Percentiles rank a stretch among this genome's conserved stretches.
Conservation (phyloP, 2,888 invertebrate species). For the Apamea sordens region DNA sequence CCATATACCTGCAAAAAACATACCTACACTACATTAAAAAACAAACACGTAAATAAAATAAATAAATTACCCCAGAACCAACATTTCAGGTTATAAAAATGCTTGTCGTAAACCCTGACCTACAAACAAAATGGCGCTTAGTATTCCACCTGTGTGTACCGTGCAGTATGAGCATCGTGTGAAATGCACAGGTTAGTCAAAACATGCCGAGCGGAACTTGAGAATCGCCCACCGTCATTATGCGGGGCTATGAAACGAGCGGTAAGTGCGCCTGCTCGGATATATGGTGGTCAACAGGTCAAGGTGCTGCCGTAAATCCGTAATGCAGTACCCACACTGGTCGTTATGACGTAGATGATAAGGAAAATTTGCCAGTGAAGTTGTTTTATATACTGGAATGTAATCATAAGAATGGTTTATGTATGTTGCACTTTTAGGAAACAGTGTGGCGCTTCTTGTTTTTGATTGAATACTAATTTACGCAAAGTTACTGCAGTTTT, state of each 20-base stretch:
- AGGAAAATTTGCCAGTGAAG: not conserved
- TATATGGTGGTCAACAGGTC: too few species aligned
- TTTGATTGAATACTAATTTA: not conserved
- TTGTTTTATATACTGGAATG: not conserved
- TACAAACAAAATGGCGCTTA: slow-evolving; percentile 68
- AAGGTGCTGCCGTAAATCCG: not conserved
- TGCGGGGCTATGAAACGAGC: slow-evolving; percentile 60
- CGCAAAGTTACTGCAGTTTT: not conserved
- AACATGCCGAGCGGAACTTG: slow-evolving; percentile 69
- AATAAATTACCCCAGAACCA: slow-evolving; percentile 7
- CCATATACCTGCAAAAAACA: not conserved
- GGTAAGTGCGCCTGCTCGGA: not conserved
- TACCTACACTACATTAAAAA: not conserved
- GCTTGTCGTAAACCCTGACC: slow-evolving; percentile 70
- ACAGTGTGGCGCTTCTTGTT: not conserved
- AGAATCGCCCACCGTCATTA: slow-evolving; percentile 45
- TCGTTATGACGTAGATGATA: not conserved
- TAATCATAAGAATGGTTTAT: not conserved
- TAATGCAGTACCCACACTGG: not conserved
- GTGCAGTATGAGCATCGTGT: slow-evolving; percentile 63
- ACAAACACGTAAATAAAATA: not conserved
- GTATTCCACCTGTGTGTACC: slow-evolving; percentile 46
- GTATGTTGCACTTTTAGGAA: not conserved
- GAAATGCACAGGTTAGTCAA: slow-evolving; percentile 70
- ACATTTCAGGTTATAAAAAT: slow-evolving; percentile 28